Evolutionary conservation across 53 echinoderm and acorn worm genomes (phyloP), one percentile per base, ranked within the genome.

Genomic region (Henricia sp.): DNA sequence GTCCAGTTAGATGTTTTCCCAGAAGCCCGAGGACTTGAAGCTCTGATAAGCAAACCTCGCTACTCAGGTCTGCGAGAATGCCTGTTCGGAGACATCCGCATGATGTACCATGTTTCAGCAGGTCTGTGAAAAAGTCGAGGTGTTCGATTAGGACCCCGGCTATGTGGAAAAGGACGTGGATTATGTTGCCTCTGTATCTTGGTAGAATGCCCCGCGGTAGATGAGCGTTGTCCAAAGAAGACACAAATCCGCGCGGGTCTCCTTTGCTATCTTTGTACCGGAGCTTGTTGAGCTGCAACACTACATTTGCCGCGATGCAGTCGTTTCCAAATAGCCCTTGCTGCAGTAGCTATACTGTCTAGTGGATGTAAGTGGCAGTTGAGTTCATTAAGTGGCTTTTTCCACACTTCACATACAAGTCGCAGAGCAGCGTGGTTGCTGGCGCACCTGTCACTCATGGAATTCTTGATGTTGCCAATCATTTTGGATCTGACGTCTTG

Each of bases 131-230:
- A 19, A 13, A 9, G 0, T 72, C 33, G 32, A 73, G 34, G 57
- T 86, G 50, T 57, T 91, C 67, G 1, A 91, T 17, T 0, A 91
- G 67, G 23, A 82, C 83, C 12, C 91, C 91, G 74, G 86, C n/a
- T 8, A 91, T 86, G 50, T 90, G 91, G 48, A 86, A 91, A 11
- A 91, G 50, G 5, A 86, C 39, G 52, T 91, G 91, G 1, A 91
- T 30, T 6, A 72, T 27, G 29, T 91, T 91, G 0, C 91, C 87
- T 12, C 91, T 64, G 59, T 86, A 87, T 3, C 87, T 66, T 19
- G 91, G 91, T 0, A 86, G 43, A 27, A 91, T 30, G 21, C 87
- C 91, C 16, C 67, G 23, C 0, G 91, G 91, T 27, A 91, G 41
- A 11, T 72, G 17, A 2, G 34, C 37, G 32, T 82, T 74, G 6